Evolutionary conservation across 2,113 vertebrate species (phyloP).

Genomic region (Pandion haliaetus): DNA sequence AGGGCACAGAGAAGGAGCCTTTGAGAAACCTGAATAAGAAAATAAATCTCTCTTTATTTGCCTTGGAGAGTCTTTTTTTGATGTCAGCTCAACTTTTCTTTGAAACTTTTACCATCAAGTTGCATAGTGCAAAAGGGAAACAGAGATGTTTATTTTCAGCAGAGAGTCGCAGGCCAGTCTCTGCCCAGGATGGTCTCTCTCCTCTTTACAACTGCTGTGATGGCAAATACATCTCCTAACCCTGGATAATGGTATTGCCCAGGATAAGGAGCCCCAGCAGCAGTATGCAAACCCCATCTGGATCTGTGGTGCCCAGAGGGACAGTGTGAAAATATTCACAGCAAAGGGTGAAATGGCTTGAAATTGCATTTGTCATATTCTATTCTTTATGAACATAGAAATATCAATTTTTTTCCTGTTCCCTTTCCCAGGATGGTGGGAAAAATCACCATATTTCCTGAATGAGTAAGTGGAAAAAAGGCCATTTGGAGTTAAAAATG

Average conservation of each 20-base stretch:
- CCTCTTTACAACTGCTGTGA: background rate
- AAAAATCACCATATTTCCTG: background rate
- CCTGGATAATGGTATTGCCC: background rate
- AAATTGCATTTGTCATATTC: background rate
- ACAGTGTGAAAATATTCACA: background rate
- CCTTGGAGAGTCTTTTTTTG: slow-evolving; percentile 17
- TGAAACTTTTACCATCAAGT: slow-evolving; percentile 20
- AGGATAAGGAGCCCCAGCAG: background rate
- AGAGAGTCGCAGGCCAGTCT: background rate
- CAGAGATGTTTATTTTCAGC: slow-evolving; percentile 43
- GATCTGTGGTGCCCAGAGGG: background rate
- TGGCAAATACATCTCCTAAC: background rate
- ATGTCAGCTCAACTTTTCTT: slow-evolving; percentile 49
- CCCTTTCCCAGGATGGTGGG: background rate
- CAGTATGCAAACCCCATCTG: background rate
- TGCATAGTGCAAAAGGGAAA: background rate
- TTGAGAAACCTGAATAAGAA: slow-evolving; percentile 51
- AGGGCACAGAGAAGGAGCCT: slow-evolving; percentile 8
- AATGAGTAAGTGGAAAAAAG: background rate
- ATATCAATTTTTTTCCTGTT: background rate
- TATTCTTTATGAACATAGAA: background rate
- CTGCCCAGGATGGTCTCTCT: background rate
- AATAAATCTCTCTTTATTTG: slow-evolving; percentile 62
- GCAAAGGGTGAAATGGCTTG: background rate
- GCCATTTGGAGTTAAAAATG: background rate